Base-by-base conservation (phyloP, 2,888 invertebrate genomes). In the Drosophila rellima region DNA sequence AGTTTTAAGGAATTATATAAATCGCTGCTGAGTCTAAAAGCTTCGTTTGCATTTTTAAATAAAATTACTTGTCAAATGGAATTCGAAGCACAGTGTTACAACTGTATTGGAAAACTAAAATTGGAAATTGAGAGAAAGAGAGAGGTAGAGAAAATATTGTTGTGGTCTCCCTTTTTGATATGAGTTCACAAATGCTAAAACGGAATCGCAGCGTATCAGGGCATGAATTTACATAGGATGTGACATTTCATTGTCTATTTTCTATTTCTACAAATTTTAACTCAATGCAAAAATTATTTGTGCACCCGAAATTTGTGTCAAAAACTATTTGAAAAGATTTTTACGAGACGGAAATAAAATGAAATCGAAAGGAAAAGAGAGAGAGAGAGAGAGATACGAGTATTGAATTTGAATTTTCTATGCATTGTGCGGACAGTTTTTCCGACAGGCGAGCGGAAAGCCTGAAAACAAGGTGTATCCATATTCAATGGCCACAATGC, bases 141-240 rank as follows among this genome's bases (percentile, higher is more conserved):
- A 3, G 15, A 39, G 1, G 13, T 8, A 13, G 47, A 35, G 8
- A 23, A 10, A 8, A 10, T 7, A 11, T 26, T 17, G 15, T 29
- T 31, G 10, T 54, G 39, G 15, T 31, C 29, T 54, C 42, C 42
- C 54, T 26, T 11, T 18, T 39, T 39, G 54, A 40, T 13, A 23
- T 35, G 31, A 31, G 18, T 42, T 35, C 33, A 35, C 20, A 60
- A 40, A 42, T 40, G 20, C 17, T 26, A 42, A 39, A 56, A 48
- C 63, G 56, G 63, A 63, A 56, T 56, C 23, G 50, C 33, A 48
- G 63, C 56, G 55, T 63, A 63, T 63, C 63, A 29, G 47, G n/a
- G 44, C 39, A 54, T 54, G 57, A 44, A 51, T 47, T 45, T 63
- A 50, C 74, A 74, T 70, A 57, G 47, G 63, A 74, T 56, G 57